Evolutionary conservation across 2,888 invertebrate species (phyloP), one percentile per base, ranked within the genome.

Genomic region (Alloplasta piceator): DNA sequence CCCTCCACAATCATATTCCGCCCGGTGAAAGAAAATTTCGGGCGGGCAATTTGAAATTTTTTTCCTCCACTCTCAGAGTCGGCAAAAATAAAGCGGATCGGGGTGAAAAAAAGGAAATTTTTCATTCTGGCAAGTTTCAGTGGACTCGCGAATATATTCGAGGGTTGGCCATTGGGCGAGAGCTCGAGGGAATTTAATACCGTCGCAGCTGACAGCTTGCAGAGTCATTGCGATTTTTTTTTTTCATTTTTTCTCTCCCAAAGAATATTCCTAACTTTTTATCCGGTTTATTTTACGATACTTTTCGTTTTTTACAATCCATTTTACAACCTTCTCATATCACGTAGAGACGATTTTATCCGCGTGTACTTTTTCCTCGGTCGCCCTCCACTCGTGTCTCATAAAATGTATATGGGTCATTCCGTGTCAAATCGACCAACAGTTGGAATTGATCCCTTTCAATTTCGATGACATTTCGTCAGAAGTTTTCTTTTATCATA

Each of bases 171-270:
- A 71, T 58, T 58, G 52, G 46, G 48, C 55, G 16, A 41, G 26
- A 41, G 26, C 43, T 38, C 46, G 61, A 63, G 67, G 56, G 76
- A 80, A 73, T 80, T 76, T 80, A 58, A 76, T 76, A 67, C 71
- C 9, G 56, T 61, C 14, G 67, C 16, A 68, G 72, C 50, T 60
- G 58, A 80, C 80, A 73, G 76, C 80, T 76, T 72, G 80, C 72
- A 56, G 68, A 66, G 68, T 80, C 80, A 72, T 80, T 72, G 26
- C 38, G 67, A 67, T 67, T 66, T 66, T 68, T 43, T 48, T 61
- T 66, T 77, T 9, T 36, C 6, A 26, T 26, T 26, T 26, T 26
- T 26, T 26, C 26, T 26, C 26, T 26, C 26, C 26, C 26, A 38
- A 73, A 56, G 12, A 43, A 46, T 7, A 52, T 68, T 68, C 52